These are phyloP conservation scores for Epinotia nisella DNA, from an alignment of 2,888 invertebrate species.

Conservation along the genomic window DNA sequence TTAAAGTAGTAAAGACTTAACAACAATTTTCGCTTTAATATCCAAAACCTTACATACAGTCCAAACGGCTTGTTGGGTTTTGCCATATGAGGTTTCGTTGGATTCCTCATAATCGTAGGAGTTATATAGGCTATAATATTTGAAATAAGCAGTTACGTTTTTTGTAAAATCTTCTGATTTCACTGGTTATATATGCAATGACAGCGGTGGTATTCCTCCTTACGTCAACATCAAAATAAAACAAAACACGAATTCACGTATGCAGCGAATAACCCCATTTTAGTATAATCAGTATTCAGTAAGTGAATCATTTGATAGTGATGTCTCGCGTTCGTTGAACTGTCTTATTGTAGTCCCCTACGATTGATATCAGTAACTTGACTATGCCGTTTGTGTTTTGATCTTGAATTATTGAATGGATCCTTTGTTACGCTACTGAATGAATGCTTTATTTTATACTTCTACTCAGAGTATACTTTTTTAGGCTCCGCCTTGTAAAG, in stretches of 20 bases:
- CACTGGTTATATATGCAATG: too few relatives aligned
- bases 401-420: conserved; percentile 10
- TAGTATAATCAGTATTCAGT: conserved; percentile 24
- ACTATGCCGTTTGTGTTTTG: conserved; percentile 1
- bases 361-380: conserved; percentile 20
- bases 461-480: not conserved
- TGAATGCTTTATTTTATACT: too few relatives aligned
- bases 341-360: conserved; percentile 11
- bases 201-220: not conserved
- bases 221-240: not conserved
- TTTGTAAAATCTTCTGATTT: too few relatives aligned
- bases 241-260: not conserved
- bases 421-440: not conserved
- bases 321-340: conserved; percentile 36
- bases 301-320: conserved; percentile 32
- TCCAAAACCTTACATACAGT: too few relatives aligned
- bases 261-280: conserved; percentile 6
- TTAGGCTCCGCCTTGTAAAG: too few relatives aligned
- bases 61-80: too few relatives aligned
- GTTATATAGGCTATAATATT: too few relatives aligned
- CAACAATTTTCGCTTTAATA: too few relatives aligned
- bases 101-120: too few relatives aligned
- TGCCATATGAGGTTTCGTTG: too few relatives aligned
- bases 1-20: too few relatives aligned
- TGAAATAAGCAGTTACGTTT: too few relatives aligned